Evolutionary conservation across 1,140 invertebrate species (phyloP).

Genomic region (Metopolophium dirhodum): DNA sequence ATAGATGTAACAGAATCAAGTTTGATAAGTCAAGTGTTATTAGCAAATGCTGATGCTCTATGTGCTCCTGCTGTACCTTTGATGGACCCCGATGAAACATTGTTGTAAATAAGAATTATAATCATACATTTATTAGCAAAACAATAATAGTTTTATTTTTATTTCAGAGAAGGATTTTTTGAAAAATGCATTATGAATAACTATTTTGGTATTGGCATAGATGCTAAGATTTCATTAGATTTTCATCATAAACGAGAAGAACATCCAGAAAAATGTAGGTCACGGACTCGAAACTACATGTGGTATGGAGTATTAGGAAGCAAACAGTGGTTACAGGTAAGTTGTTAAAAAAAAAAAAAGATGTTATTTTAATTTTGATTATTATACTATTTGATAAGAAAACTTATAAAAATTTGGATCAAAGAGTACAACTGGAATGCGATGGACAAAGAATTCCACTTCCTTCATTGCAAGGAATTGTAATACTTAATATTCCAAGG

Average conservation of each 20-base stretch:
- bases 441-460: conserved; percentile 90
- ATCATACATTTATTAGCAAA: conserved; percentile 2
- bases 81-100: conserved; percentile 89
- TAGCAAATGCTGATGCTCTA: conserved; percentile 95
- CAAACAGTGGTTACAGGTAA: conserved; percentile 58
- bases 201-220: conserved; percentile 98
- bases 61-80: conserved; percentile 93
- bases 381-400: conserved; percentile 66
- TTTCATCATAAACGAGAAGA: conserved; percentile 98
- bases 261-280: conserved; percentile 96
- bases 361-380: background rate
- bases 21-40: conserved; percentile 86
- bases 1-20: conserved; percentile 73
- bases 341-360: background rate
- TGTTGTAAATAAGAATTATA: conserved; percentile 68
- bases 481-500: conserved; percentile 96
- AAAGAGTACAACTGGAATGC: conserved; percentile 90
- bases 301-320: conserved; percentile 90
- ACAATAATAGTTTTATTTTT: conserved; percentile 54
- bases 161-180: conserved; percentile 82
- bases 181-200: conserved; percentile 99
- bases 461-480: conserved; percentile 94
- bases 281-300: conserved; percentile 94
- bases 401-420: conserved; percentile 96
- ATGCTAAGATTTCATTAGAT: conserved; percentile 97